Evolutionary conservation across 2,797 vertebrate genomes (phyloP), one percentile per base, ranked within the genome.

Genomic region (Taeniopygia guttata): DNA sequence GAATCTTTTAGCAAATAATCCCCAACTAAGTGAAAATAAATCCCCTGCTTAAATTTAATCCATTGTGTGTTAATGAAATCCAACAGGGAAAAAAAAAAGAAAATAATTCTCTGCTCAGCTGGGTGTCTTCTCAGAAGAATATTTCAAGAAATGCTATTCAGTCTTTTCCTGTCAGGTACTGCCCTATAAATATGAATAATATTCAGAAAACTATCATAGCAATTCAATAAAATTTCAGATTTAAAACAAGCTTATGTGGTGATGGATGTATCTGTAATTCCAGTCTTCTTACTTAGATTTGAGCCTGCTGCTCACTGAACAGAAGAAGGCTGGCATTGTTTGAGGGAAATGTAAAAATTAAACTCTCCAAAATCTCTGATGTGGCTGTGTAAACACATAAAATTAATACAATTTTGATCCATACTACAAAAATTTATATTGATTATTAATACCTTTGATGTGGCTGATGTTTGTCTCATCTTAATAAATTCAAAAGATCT

Each of bases 11-110:
- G 56, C 25, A 90, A 95, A 59, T 85, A 92, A 95, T 89, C 42
- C 45, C 42, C n/a, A 74, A n/a, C 22, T 84, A 95, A 96, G 42
- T 89, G 75, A 84, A 95, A 94, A 87, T 89, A 95, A 92, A 95
- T 92, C 64, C 27, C 14, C 13, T 60, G 16, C 42, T 94, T 92
- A 90, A 92, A 90, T 70, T 70, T 76, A 92, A 96, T 59, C 52
- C n/a, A n/a, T 79, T 74, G 7, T 63, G 10, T 60, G 45, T 46
- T 74, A 89, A 94, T 18, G 10, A 87, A 90, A 89, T 56, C 17
- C 45, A 87, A 21, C 2, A 12, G 14, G 1, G 5, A 3, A 7
- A 42, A 40, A 32, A 23, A 16, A 5, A 40, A 5, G 16, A n/a
- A 27, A 3, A 43, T 7, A 40, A 21, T 5, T 66, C 8, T 58